phyloP scores from a whole-genome alignment of 2,888 invertebrate genomes.

The Liodrosophila aerea region DNA sequence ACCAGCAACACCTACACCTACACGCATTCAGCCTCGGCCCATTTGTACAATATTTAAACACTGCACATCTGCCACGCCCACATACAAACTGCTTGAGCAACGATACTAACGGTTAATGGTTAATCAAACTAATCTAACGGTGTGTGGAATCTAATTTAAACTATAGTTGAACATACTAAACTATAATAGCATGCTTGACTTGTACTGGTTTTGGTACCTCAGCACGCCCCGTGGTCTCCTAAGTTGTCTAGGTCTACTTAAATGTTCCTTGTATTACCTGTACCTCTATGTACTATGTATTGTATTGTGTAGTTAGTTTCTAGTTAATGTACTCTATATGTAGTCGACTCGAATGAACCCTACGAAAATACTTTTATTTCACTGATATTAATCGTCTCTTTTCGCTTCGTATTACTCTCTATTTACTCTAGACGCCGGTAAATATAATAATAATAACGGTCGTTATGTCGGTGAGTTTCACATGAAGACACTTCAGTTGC shows the following conservation, averaged over 20 bases:
- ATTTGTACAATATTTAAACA: conserved; percentile 51
- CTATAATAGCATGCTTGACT: not conserved
- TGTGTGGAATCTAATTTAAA: conserved; percentile 4
- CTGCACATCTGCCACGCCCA: conserved; percentile 59
- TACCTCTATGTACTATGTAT: too few species aligned
- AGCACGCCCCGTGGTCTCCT: conserved; percentile 15
- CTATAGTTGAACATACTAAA: not conserved
- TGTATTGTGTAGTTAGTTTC: conserved; percentile 32
- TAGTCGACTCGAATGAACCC: conserved; percentile 9
- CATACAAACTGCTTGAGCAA: conserved; percentile 64
- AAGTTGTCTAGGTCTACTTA: conserved; percentile 9
- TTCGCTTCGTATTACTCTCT: conserved; percentile 50
- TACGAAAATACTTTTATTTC: conserved; percentile 8
- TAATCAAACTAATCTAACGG: conserved; percentile 30
- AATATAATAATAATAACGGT: conserved; percentile 64
- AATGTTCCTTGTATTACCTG: conserved; percentile 14
- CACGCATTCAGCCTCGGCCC: conserved; percentile 25
- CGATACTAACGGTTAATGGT: conserved; percentile 39
- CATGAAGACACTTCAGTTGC: fast-evolving
- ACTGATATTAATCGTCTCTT: conserved; percentile 54
- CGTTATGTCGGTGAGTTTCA: conserved; percentile 72
- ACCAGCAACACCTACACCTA: conserved; percentile 15
- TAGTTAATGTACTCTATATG: conserved; percentile 38
- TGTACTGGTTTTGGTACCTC: conserved; percentile 12
- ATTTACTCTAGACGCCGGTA: conserved; percentile 68